Evolutionary conservation across 2,797 vertebrate species (phyloP).

Genomic region (Catharus ustulatus): DNA sequence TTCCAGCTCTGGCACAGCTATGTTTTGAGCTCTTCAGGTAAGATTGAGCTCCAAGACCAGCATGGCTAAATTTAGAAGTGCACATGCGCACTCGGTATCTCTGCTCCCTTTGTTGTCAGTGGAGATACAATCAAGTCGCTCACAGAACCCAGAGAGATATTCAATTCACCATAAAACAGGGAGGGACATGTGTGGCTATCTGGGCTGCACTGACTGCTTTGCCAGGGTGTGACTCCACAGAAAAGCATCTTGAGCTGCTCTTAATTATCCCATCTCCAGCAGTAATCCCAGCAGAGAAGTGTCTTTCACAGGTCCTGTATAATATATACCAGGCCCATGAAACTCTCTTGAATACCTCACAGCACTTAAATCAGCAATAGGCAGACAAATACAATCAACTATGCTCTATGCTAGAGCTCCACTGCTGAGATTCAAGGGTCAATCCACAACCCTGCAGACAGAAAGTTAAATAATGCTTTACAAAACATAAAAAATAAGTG

Average conservation of each 20-base stretch:
- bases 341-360: neutral
- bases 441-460: neutral
- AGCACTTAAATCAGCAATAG: neutral
- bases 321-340: neutral
- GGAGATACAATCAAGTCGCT: neutral
- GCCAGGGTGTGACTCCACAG: neutral
- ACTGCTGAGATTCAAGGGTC: neutral
- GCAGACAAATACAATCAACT: neutral
- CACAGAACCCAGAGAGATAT: neutral
- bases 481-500: neutral
- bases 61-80: neutral
- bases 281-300: neutral
- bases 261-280: neutral
- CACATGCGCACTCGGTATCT: accelerated
- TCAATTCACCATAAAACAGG: neutral
- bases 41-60: neutral
- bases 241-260: neutral
- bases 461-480: neutral
- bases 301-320: neutral
- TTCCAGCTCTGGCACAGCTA: neutral
- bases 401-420: neutral
- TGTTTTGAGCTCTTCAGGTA: neutral
- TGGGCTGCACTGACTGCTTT: neutral
- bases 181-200: neutral
- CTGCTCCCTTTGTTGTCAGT: neutral